Evolutionary conservation across 1,140 invertebrate species (phyloP), one percentile per base, ranked within the genome.

Genomic region (Cydia amplana): DNA sequence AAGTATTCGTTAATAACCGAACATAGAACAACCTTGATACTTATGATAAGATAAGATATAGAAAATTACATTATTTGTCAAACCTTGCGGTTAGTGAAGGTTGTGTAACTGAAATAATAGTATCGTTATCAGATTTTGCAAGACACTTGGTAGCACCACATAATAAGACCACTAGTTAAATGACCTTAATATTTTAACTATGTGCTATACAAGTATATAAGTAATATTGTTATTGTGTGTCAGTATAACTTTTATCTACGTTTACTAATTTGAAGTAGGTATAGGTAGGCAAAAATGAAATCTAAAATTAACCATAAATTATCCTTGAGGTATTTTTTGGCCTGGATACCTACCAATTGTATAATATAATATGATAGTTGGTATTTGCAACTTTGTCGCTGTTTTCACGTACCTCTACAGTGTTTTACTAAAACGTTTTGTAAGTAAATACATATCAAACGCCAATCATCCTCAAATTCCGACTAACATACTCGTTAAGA

Each of bases 61-160:
- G 18, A 55, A 60, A 23, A 60, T 60, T 23, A 23, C 20, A 60
- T 60, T 60, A 60, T 60, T 60, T 60, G 55, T 60, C 55, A 60
- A 60, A 60, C 55, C 55, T 23, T 60, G 55, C 55, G 20, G 55
- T 23, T 60, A 60, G 55, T 60, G 55, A 60, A 60, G 20, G 55
- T 60, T 60, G 55, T 60, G 55, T 60, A 60, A 60, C 55, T 60
- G 18, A 60, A 60, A 60, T 60, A 60, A 60, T 60, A 60, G 55
- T 60, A 60, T 60, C 55, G 55, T 60, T 60, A 60, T 60, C 55
- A 60, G 55, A 60, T 60, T 60, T 23, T 60, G 55, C 55, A 60
- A 60, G 18, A 55, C 55, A 60, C 55, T 60, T 23, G 55, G 55
- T 60, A 60, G 55, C 55, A 23, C 51, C 51, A 55, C 55, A 60